phyloP scores from a whole-genome alignment of 2,113 vertebrate species.

The Microtus ochrogaster region DNA sequence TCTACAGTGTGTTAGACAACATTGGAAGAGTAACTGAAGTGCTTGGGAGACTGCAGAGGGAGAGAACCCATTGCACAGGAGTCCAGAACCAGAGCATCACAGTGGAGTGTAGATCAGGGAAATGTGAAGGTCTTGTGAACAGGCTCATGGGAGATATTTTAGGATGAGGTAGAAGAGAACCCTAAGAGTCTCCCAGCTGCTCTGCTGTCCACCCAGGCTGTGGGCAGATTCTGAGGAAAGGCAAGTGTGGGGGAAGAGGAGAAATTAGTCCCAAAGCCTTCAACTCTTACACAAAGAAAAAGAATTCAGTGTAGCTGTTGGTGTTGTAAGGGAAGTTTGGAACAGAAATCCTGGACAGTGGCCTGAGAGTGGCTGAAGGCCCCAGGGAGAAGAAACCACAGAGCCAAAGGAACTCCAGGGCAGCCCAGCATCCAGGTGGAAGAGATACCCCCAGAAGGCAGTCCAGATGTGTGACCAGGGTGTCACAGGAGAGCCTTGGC shows the following conservation, averaged over 20 bases:
- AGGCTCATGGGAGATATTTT: neutral
- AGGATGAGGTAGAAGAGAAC: neutral
- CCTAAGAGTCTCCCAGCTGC: neutral
- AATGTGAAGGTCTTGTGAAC: neutral
- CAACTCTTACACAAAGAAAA: neutral
- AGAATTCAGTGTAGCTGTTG: neutral
- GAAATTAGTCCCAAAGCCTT: neutral
- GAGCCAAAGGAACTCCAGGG: neutral
- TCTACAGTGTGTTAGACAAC: neutral
- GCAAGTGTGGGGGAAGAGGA: neutral
- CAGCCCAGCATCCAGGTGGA: neutral
- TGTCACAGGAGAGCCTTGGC: rapidly evolving
- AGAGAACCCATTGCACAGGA: neutral
- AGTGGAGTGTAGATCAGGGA: neutral
- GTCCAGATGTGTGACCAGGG: rapidly evolving
- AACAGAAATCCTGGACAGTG: neutral
- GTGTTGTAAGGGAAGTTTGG: neutral
- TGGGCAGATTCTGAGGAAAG: neutral
- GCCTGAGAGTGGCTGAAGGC: neutral
- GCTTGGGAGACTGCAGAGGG: neutral
- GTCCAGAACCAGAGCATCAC: neutral
- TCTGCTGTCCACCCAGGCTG: neutral
- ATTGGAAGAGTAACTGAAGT: neutral
- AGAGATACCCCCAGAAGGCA: neutral
- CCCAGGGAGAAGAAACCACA: rapidly evolving